Percentiles rank a stretch among this genome's conserved stretches.
These are phyloP conservation scores for Glomeris maerens DNA, from an alignment of 1,140 invertebrate genomes.

Conservation along the genomic window DNA sequence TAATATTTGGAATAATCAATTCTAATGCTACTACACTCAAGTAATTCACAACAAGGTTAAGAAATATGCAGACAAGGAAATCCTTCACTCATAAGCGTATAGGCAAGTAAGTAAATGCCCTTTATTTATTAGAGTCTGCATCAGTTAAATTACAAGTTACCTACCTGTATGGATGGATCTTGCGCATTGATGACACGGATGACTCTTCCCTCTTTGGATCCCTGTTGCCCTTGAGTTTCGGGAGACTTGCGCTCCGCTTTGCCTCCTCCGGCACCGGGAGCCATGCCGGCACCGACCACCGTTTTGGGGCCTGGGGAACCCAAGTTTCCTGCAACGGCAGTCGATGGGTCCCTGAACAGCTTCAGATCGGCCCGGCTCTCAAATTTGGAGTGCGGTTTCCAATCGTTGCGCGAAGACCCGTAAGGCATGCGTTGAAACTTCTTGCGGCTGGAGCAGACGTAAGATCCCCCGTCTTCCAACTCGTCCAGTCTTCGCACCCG, in stretches of 20 bases:
- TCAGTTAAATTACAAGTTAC: no score
- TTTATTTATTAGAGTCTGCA: background rate
- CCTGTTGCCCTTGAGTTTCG: slow-evolving; percentile 18
- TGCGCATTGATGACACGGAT: slow-evolving; percentile 82
- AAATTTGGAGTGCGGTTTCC: slow-evolving; percentile 10
- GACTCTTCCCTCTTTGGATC: slow-evolving; percentile 49
- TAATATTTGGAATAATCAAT: no score
- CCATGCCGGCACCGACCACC: background rate
- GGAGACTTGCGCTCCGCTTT: slow-evolving; percentile 17
- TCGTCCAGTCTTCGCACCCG: slow-evolving; percentile 68
- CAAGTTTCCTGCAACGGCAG: slow-evolving; percentile 44
- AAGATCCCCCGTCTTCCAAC: slow-evolving; percentile 72
- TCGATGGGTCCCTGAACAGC: slow-evolving; percentile 19
- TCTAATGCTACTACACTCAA: no score
- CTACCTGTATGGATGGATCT: slow-evolving; percentile 75
- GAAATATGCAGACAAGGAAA: no score
- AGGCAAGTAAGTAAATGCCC: no score
- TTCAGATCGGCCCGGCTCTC: slow-evolving; percentile 18
- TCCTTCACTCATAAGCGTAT: no score
- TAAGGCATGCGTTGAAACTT: slow-evolving; percentile 62
- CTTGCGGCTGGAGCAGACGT: slow-evolving; percentile 80
- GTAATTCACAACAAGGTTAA: no score
- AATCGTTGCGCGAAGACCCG: background rate
- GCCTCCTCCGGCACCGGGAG: slow-evolving; percentile 8
- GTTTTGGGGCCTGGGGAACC: slow-evolving; percentile 27